These are phyloP conservation scores for Dysidea cf. avara DNA, from an alignment of 37 sponge, comb jelly and placozoan species.

Conservation along the genomic window DNA sequence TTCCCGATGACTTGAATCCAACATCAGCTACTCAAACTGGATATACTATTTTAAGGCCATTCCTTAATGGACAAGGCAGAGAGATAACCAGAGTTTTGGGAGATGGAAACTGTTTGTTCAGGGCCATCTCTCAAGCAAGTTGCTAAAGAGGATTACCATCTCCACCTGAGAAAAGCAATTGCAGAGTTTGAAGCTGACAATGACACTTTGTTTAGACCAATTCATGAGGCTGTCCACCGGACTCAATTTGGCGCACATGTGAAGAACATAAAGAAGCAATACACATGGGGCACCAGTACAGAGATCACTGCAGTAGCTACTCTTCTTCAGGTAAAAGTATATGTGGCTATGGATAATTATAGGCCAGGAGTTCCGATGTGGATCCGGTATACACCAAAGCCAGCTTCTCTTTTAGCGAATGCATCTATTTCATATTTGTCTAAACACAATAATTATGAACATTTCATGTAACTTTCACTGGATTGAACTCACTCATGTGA, in stretches of 20 bases:
- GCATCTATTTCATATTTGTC: too few species aligned
- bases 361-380: not conserved
- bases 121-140: slow-evolving; percentile 5
- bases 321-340: slow-evolving; percentile 6
- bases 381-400: slow-evolving; percentile 11
- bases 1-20: slow-evolving; percentile 16
- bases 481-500: too few species aligned
- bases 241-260: not conserved
- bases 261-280: slow-evolving; percentile 15
- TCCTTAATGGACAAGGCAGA: slow-evolving; percentile 18
- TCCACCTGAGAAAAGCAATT: slow-evolving; percentile 2
- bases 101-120: slow-evolving; percentile 18
- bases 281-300: slow-evolving; percentile 13
- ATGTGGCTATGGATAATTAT: slow-evolving; percentile 14
- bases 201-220: not conserved
- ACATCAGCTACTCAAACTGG: not conserved
- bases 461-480: too few species aligned
- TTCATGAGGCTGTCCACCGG: slow-evolving; percentile 6
- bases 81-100: not conserved
- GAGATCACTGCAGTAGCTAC: slow-evolving; percentile 15
- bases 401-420: too few species aligned
- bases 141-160: slow-evolving; percentile 8
- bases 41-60: slow-evolving; percentile 1
- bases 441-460: too few species aligned
- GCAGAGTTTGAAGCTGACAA: not conserved